Percentiles rank a stretch among this genome's conserved stretches.
Conservation (phyloP, 1,140 invertebrate species). For the Meloidogyne chitwoodi region DNA sequence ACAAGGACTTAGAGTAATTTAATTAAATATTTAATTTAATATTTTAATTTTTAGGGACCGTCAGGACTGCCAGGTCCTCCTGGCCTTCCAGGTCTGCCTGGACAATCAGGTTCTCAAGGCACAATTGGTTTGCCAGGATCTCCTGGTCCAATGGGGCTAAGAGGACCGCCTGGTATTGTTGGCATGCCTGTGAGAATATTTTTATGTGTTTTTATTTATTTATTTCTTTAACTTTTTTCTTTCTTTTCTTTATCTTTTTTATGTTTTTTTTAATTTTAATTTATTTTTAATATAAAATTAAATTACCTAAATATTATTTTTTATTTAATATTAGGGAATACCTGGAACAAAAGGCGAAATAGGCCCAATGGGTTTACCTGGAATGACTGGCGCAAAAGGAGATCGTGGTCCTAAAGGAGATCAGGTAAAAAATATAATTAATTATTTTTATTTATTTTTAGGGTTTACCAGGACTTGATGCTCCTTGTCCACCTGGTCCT, state of each 20-base stretch:
- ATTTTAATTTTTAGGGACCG: not conserved
- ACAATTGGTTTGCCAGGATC: constrained; percentile 29
- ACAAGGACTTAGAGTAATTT: constrained; percentile 19
- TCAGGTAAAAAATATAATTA: constrained; percentile 63
- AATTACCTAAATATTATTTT: constrained; percentile 1
- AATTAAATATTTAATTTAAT: not conserved
- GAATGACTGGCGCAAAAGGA: constrained; percentile 79
- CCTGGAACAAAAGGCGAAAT: constrained; percentile 21
- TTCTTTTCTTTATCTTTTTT: constrained; percentile 27
- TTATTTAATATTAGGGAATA: not conserved
- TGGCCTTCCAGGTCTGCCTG: constrained; percentile 38
- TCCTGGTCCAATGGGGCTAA: constrained; percentile 52
- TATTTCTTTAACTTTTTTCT: not conserved
- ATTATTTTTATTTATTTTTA: constrained; percentile 31
- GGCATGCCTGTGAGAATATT: constrained; percentile 21
- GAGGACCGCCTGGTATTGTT: constrained; percentile 41
- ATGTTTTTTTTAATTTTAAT: constrained; percentile 21
- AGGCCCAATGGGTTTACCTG: constrained; percentile 73
- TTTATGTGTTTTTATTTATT: not conserved
- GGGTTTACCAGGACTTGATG: constrained; percentile 89
- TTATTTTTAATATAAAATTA: not conserved
- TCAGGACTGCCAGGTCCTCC: constrained; percentile 40
- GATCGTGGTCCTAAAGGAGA: constrained; percentile 87
- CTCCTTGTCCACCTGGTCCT: constrained; percentile 85
- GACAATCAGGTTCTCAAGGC: constrained; percentile 11